These are phyloP conservation scores for Agonum fuliginosum DNA, from an alignment of 2,888 invertebrate genomes.

Conservation along the genomic window DNA sequence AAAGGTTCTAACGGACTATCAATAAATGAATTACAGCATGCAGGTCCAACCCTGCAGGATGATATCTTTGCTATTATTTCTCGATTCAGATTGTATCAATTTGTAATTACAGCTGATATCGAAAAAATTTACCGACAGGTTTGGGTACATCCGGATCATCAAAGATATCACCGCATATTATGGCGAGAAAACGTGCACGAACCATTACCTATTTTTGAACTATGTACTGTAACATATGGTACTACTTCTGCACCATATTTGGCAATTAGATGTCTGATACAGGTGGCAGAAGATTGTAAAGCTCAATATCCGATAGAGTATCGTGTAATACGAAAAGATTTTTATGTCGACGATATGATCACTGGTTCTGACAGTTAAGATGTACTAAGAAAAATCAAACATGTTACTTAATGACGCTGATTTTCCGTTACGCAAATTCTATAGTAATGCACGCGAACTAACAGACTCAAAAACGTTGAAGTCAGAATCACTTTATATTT, in stretches of 20 bases:
- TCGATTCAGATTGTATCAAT: not conserved
- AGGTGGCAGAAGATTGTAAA: slow-evolving; percentile 57
- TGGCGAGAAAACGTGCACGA: slow-evolving; percentile 42
- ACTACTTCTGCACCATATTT: slow-evolving; percentile 60
- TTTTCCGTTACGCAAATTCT: slow-evolving; percentile 38
- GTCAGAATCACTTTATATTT: not conserved
- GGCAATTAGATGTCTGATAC: slow-evolving; percentile 57
- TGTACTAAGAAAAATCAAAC: not conserved
- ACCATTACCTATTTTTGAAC: slow-evolving; percentile 27
- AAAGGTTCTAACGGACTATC: slow-evolving; percentile 41
- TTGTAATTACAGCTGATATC: slow-evolving; percentile 49
- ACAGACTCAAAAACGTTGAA: not conserved
- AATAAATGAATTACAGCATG: slow-evolving; percentile 50
- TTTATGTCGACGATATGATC: slow-evolving; percentile 60
- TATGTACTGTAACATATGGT: slow-evolving; percentile 61
- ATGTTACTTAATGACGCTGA: slow-evolving; percentile 13
- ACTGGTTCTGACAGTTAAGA: slow-evolving; percentile 23
- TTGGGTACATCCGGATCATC: slow-evolving; percentile 11
- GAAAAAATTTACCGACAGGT: slow-evolving; percentile 59
- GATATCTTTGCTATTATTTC: slow-evolving; percentile 59
- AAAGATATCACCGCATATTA: slow-evolving; percentile 44
- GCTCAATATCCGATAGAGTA: slow-evolving; percentile 52
- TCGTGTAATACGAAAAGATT: slow-evolving; percentile 19
- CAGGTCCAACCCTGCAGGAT: slow-evolving; percentile 59
- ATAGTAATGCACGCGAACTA: slow-evolving; percentile 16